These are phyloP conservation scores for Pygoscelis adeliae DNA, from an alignment of 2,113 vertebrate species.

Conservation along the genomic window DNA sequence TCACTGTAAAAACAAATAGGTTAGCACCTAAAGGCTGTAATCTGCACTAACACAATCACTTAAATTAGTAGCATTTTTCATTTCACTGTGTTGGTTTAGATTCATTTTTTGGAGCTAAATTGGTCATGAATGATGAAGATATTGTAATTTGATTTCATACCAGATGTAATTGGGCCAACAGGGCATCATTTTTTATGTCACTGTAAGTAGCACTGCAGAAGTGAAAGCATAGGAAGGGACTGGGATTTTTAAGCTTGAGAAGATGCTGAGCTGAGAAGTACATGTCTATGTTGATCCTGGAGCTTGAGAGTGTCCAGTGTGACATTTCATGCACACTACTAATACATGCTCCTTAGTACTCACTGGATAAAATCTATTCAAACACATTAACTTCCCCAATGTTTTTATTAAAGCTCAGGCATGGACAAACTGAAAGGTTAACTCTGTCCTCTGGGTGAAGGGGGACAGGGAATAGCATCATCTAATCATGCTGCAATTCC, in stretches of 20 bases:
- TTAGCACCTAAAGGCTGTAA: not conserved
- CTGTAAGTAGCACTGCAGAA: not conserved
- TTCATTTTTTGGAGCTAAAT: not conserved
- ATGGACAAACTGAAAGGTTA: slow-evolving; percentile 43
- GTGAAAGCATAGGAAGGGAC: not conserved
- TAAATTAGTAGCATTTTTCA: not conserved
- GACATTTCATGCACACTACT: not conserved
- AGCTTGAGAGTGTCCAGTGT: not conserved
- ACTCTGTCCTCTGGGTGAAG: not conserved
- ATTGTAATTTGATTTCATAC: not conserved
- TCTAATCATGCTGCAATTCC: not conserved
- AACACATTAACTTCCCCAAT: not conserved
- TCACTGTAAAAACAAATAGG: not conserved
- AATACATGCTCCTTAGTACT: not conserved
- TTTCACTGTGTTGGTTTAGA: not conserved
- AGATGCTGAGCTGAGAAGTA: not conserved
- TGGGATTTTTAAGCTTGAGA: not conserved
- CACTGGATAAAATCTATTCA: slow-evolving; percentile 16
- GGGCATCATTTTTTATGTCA: not conserved
- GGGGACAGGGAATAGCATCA: not conserved
- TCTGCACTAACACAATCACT: not conserved
- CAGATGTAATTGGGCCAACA: not conserved
- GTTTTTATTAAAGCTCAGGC: slow-evolving; percentile 33
- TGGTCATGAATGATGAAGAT: not conserved
- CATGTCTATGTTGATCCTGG: not conserved